Base-by-base conservation (phyloP, 2,113 vertebrate species). In the Porphyrio hochstetteri region DNA sequence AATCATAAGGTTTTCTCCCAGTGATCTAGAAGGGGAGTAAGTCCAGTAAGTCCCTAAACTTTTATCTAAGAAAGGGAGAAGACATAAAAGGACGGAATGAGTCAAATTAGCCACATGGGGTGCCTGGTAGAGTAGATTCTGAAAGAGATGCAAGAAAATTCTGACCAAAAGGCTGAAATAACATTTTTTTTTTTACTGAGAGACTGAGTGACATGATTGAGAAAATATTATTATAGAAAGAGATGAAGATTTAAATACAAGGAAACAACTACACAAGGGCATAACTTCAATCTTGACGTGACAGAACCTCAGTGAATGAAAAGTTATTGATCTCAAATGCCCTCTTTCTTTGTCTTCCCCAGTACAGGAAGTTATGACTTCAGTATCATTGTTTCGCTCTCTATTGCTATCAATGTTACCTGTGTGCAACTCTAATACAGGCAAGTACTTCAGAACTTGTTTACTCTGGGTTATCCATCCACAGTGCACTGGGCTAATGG, bases 401-500 rank as follows among this genome's bases (percentile, higher is more conserved):
- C 19, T 79, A 4, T 53, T 88, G 8, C 16, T 82, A 8, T 25
- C 46, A 72, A 1, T 25, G 14, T 65, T 46, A 61, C 6, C 10
- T 53, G 4, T 53, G 31, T n/a, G 25, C 16, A 61, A 50, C 9
- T 1, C 0, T 27, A 57, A 61, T 36, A 33, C 10, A 63, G 46
- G 42, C 16, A 16, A 38, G 2, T 42, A 63, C 13, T 63, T 80
- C 28, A 63, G 42, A 83, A 52, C 9, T 38, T 56, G 8, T 4
- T 88, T 72, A 61, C 81, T 70, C 77, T 52, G 40, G 1, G 11
- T 61, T 89, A 68, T 60, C 16, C 16, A n/a, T 44, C 11, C 11
- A 36, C 11, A 38, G 3, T 44, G 33, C 5, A 35, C 4, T 40
- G 21, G 18, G 4, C 11, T 17, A 48, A 12, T 35, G 1, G 2